A percentile compares a stretch with the other conserved stretches of the same genome.
These are phyloP conservation scores for Anagyrus pseudococci DNA, from an alignment of 2,888 invertebrate genomes.

Conservation along the genomic window DNA sequence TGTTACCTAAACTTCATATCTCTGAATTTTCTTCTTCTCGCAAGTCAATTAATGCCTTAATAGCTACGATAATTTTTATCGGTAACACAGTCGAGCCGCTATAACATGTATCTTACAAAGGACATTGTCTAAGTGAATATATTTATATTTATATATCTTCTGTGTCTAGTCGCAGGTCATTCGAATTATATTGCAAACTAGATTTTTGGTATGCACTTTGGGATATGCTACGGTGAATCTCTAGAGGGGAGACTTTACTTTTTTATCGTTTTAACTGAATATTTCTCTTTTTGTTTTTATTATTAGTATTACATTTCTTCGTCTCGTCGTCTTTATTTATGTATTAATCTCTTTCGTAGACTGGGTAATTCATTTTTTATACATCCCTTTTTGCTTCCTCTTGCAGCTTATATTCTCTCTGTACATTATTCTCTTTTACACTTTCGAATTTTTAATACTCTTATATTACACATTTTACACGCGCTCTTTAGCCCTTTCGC, in stretches of 20 bases:
- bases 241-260: slow-evolving; percentile 46
- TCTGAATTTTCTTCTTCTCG: background rate
- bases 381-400: slow-evolving; percentile 8
- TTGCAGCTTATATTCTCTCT: background rate
- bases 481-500: background rate
- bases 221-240: slow-evolving; percentile 49
- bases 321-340: background rate
- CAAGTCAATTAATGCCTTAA: slow-evolving; percentile 26
- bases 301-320: background rate
- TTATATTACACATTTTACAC: slow-evolving; percentile 27
- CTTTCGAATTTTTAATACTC: slow-evolving; percentile 15
- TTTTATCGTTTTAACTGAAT: slow-evolving; percentile 28
- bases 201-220: slow-evolving; percentile 48
- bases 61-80: slow-evolving; percentile 26
- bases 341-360: slow-evolving; percentile 9
- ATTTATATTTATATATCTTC: slow-evolving; percentile 36
- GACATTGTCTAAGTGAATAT: slow-evolving; percentile 42
- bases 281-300: slow-evolving; percentile 11
- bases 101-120: slow-evolving; percentile 44
- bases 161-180: slow-evolving; percentile 38
- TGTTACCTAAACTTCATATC: slow-evolving; percentile 21
- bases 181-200: slow-evolving; percentile 42
- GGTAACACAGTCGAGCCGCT: slow-evolving; percentile 47
- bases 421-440: slow-evolving; percentile 18
- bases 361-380: slow-evolving; percentile 5